Percentiles rank a stretch among this genome's conserved stretches.
Conservation (phyloP, 2,797 vertebrate genomes). For the Gorsachius magnificus region DNA sequence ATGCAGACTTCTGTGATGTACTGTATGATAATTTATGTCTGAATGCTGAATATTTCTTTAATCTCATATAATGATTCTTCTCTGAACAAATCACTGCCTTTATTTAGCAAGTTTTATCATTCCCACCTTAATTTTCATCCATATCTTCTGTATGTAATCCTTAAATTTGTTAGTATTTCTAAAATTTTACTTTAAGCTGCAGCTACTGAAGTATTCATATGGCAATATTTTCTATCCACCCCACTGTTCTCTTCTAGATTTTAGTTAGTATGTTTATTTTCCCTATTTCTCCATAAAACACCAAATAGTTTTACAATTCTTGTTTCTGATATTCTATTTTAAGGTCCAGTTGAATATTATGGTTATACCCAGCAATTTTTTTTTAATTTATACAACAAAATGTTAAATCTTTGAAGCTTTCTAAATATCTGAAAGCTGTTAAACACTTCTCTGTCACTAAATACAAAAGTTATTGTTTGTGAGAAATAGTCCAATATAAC, state of each 20-base stretch:
- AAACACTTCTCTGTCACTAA: background rate
- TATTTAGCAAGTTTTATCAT: background rate
- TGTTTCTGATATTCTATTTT: background rate
- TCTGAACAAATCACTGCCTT: background rate
- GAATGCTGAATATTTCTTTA: background rate
- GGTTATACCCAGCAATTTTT: background rate
- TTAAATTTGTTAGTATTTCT: background rate
- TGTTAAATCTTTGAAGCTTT: background rate
- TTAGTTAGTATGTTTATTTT: background rate
- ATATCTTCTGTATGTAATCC: background rate
- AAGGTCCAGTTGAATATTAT: background rate
- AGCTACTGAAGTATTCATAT: background rate
- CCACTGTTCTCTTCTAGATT: background rate
- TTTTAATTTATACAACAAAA: background rate
- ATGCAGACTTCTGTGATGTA: background rate
- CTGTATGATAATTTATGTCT: background rate
- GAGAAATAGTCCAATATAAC: background rate
- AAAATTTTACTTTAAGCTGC: background rate
- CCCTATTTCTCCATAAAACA: background rate
- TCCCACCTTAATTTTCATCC: background rate
- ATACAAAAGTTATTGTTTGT: background rate
- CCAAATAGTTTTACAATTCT: background rate
- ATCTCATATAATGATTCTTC: background rate
- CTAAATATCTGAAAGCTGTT: background rate
- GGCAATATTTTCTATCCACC: background rate